A percentile compares a stretch with the other conserved stretches of the same genome.
Evolutionary conservation across 2,797 vertebrate genomes (phyloP).

Genomic region (Pseudochaenichthys georgianus): DNA sequence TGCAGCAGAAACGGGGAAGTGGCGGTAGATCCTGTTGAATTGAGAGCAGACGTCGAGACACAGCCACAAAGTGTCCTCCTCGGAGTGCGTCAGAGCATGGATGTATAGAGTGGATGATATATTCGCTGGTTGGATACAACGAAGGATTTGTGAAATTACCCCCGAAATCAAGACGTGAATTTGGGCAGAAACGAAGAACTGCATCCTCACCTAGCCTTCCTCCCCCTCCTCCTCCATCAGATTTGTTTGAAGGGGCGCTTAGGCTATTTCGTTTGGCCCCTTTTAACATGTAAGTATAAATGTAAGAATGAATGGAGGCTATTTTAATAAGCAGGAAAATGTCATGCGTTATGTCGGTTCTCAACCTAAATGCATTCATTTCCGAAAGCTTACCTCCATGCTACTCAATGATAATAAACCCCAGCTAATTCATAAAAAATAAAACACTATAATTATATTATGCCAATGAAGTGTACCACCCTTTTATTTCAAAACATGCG

Average conservation of each 20-base stretch:
- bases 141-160: constrained; percentile 67
- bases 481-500: constrained; percentile 29
- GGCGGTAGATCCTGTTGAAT: constrained; percentile 87
- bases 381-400: constrained; percentile 4
- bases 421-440: constrained; percentile 4
- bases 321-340: constrained; percentile 43
- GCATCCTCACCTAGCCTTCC: constrained; percentile 75
- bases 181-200: constrained; percentile 74
- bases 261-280: constrained; percentile 68
- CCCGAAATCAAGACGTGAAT: constrained; percentile 70
- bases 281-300: constrained; percentile 82
- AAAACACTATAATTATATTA: constrained; percentile 11
- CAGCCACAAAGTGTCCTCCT: constrained; percentile 80
- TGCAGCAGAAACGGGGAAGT: constrained; percentile 81
- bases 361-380: constrained; percentile 49
- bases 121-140: constrained; percentile 71
- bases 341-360: constrained; percentile 70
- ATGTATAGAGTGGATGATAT: constrained; percentile 70
- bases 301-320: constrained; percentile 55
- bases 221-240: constrained; percentile 62
- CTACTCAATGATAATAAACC: constrained; percentile 22
- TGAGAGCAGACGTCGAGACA: constrained; percentile 80
- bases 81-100: constrained; percentile 82
- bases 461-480: constrained; percentile 47
- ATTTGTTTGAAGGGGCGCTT: constrained; percentile 66